These are phyloP conservation scores for Harpagifer antarcticus DNA, from an alignment of 2,797 vertebrate genomes.

Conservation along the genomic window DNA sequence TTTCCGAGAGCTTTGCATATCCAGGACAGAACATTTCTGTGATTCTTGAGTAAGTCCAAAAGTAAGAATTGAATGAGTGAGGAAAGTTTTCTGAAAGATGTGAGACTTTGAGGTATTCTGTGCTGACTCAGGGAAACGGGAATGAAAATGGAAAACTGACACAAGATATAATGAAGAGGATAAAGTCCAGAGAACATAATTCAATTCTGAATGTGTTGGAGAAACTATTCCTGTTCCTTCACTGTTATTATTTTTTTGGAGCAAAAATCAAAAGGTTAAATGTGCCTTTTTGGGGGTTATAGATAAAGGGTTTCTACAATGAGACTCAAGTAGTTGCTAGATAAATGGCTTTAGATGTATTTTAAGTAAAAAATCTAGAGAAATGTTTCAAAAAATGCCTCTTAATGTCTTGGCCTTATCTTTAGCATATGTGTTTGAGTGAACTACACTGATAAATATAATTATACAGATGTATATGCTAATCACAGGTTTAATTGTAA, in stretches of 20 bases:
- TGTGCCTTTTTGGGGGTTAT: too few relatives aligned
- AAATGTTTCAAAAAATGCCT: too few relatives aligned
- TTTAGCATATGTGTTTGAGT: too few relatives aligned
- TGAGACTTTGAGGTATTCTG: constrained; percentile 5
- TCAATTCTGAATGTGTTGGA: not conserved
- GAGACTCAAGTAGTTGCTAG: not conserved
- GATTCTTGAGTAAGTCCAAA: constrained; percentile 11
- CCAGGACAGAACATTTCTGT: constrained; percentile 3
- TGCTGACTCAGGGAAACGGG: constrained; percentile 35
- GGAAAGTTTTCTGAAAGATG: constrained; percentile 18
- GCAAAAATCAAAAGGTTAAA: not conserved
- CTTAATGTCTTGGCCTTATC: not conserved
- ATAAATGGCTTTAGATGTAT: not conserved
- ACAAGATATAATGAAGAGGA: not conserved
- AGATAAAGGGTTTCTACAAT: not conserved
- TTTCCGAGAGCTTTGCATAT: not conserved
- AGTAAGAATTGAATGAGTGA: not conserved
- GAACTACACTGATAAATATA: not conserved
- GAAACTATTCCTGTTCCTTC: not conserved
- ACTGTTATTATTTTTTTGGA: not conserved
- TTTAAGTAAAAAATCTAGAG: not conserved
- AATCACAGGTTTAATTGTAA: not conserved
- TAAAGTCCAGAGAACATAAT: not conserved
- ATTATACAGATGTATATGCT: not conserved
- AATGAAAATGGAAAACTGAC: constrained; percentile 5